Conservation (phyloP, 1,140 invertebrate genomes). For the Lineus longissimus region DNA sequence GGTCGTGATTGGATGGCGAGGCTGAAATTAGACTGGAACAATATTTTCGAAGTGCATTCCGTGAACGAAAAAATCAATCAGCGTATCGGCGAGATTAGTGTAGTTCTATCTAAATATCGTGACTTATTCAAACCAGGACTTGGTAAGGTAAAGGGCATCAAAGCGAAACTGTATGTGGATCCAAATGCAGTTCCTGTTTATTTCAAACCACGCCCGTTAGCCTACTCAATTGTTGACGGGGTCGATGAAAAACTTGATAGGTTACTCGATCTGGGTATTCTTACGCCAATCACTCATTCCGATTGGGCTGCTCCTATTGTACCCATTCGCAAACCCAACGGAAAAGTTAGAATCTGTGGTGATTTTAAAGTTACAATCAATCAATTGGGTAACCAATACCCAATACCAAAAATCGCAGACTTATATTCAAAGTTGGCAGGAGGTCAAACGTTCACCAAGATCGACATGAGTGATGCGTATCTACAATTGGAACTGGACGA, state of each 20-base stretch:
- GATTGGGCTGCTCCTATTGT: slow-evolving; percentile 48
- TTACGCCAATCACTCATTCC: slow-evolving; percentile 14
- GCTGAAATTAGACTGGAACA: slow-evolving; percentile 12
- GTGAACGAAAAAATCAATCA: too few relatives aligned
- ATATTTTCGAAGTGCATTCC: slow-evolving; percentile 5
- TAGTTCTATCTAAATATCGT: too few relatives aligned
- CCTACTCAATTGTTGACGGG: slow-evolving; percentile 29
- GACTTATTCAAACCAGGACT: slow-evolving; percentile 12
- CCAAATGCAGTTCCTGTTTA: slow-evolving; percentile 13
- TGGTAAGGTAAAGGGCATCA: slow-evolving; percentile 14
- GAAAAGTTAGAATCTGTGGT: slow-evolving; percentile 38
- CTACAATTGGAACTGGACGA: slow-evolving; percentile 37
- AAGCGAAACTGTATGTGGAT: slow-evolving; percentile 19
- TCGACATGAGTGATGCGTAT: slow-evolving; percentile 40
- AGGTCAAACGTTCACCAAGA: slow-evolving; percentile 30
- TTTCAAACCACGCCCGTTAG: slow-evolving; percentile 37
- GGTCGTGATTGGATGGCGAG: slow-evolving; percentile 17
- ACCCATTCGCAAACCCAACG: slow-evolving; percentile 41
- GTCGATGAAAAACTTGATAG: slow-evolving; percentile 32
- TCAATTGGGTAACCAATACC: slow-evolving; percentile 24
- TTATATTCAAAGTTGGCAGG: slow-evolving; percentile 23
- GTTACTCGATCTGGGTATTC: slow-evolving; percentile 22
- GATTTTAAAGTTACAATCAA: slow-evolving; percentile 38
- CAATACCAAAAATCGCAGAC: slow-evolving; percentile 28
- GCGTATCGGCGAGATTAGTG: too few relatives aligned